Base-by-base conservation (phyloP, 1,140 invertebrate genomes). In the Pseudomyrmex gracilis region DNA sequence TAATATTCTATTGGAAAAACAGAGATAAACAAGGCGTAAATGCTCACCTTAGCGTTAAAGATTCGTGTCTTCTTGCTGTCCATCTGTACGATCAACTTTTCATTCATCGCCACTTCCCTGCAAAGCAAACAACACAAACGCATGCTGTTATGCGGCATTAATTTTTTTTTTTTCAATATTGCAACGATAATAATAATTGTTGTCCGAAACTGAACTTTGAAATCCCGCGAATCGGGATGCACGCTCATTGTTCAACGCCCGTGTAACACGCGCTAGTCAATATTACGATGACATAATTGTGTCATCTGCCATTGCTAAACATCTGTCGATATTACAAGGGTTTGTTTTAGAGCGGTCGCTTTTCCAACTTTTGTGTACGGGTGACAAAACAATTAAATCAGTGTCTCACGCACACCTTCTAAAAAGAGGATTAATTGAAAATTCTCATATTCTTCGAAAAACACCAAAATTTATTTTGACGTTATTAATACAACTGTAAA, bases 11-110 rank as follows among this genome's bases (percentile, higher is more conserved):
- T 51, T 51, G 49, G 3, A 4, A 51, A 51, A 51, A 51, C 9
- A 51, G 13, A 51, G 13, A 51, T 51, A 13, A 51, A 13, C 49
- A 2, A 13, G 49, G 13, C 13, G 49, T 34, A 34, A 34, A 10
- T 13, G 49, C 7, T 7, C 20, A 97, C 97, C 95, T 98, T 98
- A 64, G 95, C 96, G 91, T 97, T 98, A 45, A 96, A 95, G 82
- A 98, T 96, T 83, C 97, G 95, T 80, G 98, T 98, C 90, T 97
- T 98, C 93, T 98, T 98, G 53, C 96, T 97, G 90, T 97, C 96
- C 97, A 98, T 98, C 93, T 98, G 96, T 83, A 98, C 97, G 90
- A 98, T 98, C 86, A 97, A 95, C 91, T 97, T 97, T 58, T 97
- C 96, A 86, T 96, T 96, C 97, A 98, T 96, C 88, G 97, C 97